Evolutionary conservation across 2,113 vertebrate genomes (phyloP).

Genomic region (Chauna torquata): DNA sequence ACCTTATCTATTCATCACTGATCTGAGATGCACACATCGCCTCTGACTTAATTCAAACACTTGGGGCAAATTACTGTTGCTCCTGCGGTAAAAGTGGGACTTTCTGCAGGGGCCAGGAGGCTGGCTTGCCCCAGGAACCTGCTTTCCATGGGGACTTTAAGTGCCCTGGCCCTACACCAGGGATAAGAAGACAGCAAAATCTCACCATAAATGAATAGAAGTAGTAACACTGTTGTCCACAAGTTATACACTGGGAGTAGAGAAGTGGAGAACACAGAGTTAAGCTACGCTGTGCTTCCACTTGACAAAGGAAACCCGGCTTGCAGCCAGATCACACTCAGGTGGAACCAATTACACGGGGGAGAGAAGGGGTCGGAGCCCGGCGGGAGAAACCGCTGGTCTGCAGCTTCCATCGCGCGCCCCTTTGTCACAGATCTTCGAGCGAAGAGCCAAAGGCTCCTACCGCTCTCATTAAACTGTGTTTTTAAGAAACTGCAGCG

Average conservation of each 20-base stretch:
- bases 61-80: neutral
- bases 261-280: neutral
- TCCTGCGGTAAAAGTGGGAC: neutral
- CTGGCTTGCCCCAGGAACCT: neutral
- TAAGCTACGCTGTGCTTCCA: neutral
- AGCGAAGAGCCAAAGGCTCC: neutral
- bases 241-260: neutral
- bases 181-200: neutral
- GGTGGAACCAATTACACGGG: neutral
- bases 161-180: neutral
- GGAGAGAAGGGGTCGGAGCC: neutral
- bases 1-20: neutral
- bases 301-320: neutral
- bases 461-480: neutral
- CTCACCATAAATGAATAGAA: neutral
- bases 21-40: neutral
- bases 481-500: neutral
- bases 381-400: neutral
- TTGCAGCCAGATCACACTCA: accelerated
- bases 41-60: neutral
- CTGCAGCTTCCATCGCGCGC: neutral
- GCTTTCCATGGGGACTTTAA: neutral
- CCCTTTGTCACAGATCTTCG: neutral
- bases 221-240: neutral
- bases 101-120: neutral